phyloP scores from a whole-genome alignment of 2,113 vertebrate species.

The Brienomyrus longianalis region DNA sequence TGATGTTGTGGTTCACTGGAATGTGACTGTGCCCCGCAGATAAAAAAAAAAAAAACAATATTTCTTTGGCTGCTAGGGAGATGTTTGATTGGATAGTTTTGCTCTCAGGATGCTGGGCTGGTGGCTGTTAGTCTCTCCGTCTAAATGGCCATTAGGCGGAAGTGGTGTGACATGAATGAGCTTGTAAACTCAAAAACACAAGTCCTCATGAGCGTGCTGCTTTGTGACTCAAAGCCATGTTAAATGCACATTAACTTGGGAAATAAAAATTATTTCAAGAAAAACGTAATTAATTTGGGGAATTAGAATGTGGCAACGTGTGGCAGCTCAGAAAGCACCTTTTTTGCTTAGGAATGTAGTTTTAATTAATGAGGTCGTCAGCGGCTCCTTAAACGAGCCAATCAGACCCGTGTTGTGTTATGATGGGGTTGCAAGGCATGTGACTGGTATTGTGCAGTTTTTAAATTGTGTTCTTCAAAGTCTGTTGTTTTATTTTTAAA shows the following conservation, averaged over 20 bases:
- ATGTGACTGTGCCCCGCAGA: not conserved
- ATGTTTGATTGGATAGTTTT: not conserved
- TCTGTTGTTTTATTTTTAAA: not conserved
- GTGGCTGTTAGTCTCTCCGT: not conserved
- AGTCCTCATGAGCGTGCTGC: not conserved
- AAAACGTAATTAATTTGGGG: not conserved
- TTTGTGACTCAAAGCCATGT: not conserved
- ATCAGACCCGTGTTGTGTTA: not conserved
- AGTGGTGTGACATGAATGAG: not conserved
- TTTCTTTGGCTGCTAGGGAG: not conserved
- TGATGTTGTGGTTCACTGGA: not conserved
- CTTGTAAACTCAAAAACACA: not conserved
- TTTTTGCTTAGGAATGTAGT: not conserved
- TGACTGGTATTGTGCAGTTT: not conserved
- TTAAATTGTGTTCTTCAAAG: not conserved
- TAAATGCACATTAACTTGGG: constrained; percentile 1
- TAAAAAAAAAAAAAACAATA: not conserved
- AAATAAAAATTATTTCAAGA: constrained; percentile 7
- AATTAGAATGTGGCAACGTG: not conserved
- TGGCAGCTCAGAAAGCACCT: constrained; percentile 5
- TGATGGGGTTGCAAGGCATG: not conserved
- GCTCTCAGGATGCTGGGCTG: not conserved
- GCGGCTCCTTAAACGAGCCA: not conserved
- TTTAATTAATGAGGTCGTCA: constrained; percentile 17
- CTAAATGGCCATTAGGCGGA: not conserved